Evolutionary conservation across 1,140 invertebrate species (phyloP).

Genomic region (Stegodyphus dumicola): DNA sequence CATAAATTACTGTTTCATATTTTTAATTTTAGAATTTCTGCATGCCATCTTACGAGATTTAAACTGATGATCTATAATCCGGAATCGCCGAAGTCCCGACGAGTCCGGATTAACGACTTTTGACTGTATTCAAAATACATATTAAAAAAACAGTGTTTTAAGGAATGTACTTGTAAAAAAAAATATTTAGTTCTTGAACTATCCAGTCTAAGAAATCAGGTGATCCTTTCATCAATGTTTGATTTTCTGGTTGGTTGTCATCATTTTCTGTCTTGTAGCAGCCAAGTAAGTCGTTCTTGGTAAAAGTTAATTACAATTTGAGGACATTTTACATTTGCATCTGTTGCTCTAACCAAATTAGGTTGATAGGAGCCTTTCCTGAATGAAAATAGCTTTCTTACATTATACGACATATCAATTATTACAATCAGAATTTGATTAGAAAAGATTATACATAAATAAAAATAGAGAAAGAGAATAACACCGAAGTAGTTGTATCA

Average conservation of each 20-base stretch:
- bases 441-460: not conserved
- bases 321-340: conserved; percentile 91
- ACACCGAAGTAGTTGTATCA: not conserved
- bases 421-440: not conserved
- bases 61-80: too few species aligned
- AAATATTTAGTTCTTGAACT: not conserved
- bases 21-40: too few species aligned
- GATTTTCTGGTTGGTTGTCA: not conserved
- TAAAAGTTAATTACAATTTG: conserved; percentile 97
- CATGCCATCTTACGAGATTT: too few species aligned
- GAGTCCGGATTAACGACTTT: too few species aligned
- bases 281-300: conserved; percentile 81
- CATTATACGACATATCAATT: not conserved
- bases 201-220: not conserved
- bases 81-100: too few species aligned
- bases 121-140: not conserved
- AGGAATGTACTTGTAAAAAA: not conserved
- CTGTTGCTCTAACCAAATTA: conserved; percentile 89
- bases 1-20: too few species aligned
- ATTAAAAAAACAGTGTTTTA: not conserved
- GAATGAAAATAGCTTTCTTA: conserved; percentile 38
- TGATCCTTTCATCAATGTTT: not conserved
- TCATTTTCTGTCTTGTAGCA: conserved; percentile 11
- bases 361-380: conserved; percentile 95
- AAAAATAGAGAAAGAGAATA: not conserved